phyloP scores from a whole-genome alignment of 2,113 vertebrate genomes.

The Gnathonemus longibarbis region DNA sequence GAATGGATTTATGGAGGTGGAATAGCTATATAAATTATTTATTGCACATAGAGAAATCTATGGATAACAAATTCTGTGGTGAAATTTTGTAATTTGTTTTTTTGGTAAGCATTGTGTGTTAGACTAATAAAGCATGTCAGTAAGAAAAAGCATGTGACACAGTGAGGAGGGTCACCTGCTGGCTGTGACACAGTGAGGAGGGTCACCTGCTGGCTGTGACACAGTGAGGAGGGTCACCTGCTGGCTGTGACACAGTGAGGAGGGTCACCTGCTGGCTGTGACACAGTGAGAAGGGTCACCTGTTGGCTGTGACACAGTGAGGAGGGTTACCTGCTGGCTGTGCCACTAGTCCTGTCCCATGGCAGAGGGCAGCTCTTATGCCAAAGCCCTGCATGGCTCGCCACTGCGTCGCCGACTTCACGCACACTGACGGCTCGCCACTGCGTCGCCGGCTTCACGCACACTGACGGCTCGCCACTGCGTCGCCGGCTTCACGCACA shows the following conservation, averaged over 20 bases:
- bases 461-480: slow-evolving; percentile 8
- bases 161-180: background rate
- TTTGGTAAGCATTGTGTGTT: background rate
- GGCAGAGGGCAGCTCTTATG: background rate
- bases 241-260: background rate
- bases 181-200: background rate
- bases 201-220: background rate
- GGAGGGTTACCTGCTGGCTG: background rate
- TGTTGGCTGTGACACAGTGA: background rate
- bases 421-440: slow-evolving; percentile 14
- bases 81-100: background rate
- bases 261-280: background rate
- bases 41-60: background rate
- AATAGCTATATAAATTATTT: background rate
- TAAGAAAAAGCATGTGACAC: too few relatives aligned
- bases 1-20: background rate
- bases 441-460: background rate
- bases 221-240: background rate
- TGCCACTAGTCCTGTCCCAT: too few relatives aligned
- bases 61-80: background rate
- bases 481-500: background rate
- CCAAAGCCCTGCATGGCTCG: too few relatives aligned
- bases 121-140: background rate
- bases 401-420: background rate
- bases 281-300: background rate